These are phyloP conservation scores for Drosophila repleta DNA, from an alignment of 1,140 invertebrate species.

Conservation along the genomic window DNA sequence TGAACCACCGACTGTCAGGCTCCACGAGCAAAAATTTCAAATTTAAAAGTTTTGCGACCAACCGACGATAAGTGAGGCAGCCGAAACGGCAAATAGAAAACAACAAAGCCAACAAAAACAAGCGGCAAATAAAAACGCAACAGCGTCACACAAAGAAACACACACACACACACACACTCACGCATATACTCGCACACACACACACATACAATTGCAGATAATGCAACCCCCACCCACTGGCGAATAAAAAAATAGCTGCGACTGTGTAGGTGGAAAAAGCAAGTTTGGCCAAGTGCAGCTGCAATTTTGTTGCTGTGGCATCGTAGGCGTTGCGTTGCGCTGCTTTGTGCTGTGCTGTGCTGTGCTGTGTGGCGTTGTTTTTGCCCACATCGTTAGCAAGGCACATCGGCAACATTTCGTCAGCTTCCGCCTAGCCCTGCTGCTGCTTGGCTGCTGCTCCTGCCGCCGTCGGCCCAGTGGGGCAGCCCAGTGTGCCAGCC, in stretches of 20 bases:
- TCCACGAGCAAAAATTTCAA: slow-evolving; percentile 79
- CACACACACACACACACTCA: slow-evolving; percentile 24
- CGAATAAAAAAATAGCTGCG: slow-evolving; percentile 11
- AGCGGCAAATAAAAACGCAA: slow-evolving; percentile 73
- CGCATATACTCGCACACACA: slow-evolving; percentile 35
- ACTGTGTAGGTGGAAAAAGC: slow-evolving; percentile 56
- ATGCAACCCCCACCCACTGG: slow-evolving; percentile 73
- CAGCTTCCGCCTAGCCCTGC: slow-evolving; percentile 67
- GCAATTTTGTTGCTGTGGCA: slow-evolving; percentile 58
- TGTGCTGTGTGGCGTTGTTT: slow-evolving; percentile 79
- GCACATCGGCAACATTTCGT: slow-evolving; percentile 81
- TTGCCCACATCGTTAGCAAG: slow-evolving; percentile 81
- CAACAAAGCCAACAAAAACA: slow-evolving; percentile 54
- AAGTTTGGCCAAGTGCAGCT: slow-evolving; percentile 56
- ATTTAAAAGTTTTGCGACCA: slow-evolving; percentile 82
- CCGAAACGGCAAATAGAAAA: slow-evolving; percentile 70
- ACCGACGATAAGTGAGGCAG: slow-evolving; percentile 65
- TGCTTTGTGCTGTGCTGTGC: slow-evolving; percentile 21
- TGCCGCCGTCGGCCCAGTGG: slow-evolving; percentile 9
- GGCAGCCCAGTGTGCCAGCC: slow-evolving; percentile 29
- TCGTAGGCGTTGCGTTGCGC: slow-evolving; percentile 69
- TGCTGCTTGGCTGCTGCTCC: slow-evolving; percentile 3
- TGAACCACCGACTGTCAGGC: slow-evolving; percentile 11
- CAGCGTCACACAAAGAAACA: slow-evolving; percentile 27
- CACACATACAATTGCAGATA: slow-evolving; percentile 53